Evolutionary conservation across 2,113 vertebrate species (phyloP).

Genomic region (Ammodytes marinus): DNA sequence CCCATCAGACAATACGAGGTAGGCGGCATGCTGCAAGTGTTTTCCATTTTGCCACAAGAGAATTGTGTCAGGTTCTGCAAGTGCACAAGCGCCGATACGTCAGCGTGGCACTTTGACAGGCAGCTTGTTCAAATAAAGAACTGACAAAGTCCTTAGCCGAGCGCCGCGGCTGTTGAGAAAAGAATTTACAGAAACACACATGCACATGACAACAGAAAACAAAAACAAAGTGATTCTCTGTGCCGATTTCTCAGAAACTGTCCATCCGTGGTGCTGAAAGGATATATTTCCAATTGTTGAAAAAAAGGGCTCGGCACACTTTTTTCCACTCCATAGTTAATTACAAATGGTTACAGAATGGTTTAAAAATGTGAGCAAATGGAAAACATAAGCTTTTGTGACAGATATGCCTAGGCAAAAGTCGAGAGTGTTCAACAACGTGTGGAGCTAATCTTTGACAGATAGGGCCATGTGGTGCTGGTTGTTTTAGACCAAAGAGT

Average conservation of each 20-base stretch:
- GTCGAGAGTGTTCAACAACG: constrained; percentile 36
- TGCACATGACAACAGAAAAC: constrained; percentile 74
- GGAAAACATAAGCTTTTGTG: constrained; percentile 55
- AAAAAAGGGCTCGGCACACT: constrained; percentile 34
- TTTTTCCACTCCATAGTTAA: constrained; percentile 46
- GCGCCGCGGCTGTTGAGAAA: constrained; percentile 46
- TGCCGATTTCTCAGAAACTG: constrained; percentile 43
- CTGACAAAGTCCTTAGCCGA: constrained; percentile 56
- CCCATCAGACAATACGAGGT: constrained; percentile 66
- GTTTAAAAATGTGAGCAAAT: constrained; percentile 64
- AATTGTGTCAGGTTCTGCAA: constrained; percentile 72
- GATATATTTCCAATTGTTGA: constrained; percentile 41
- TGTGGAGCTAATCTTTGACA: constrained; percentile 52
- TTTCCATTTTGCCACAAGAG: constrained; percentile 75
- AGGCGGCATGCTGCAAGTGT: constrained; percentile 56
- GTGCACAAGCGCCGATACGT: constrained; percentile 57
- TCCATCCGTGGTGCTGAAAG: constrained; percentile 58
- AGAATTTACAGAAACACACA: constrained; percentile 67
- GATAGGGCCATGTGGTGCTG: constrained; percentile 50
- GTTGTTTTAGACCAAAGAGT: constrained; percentile 44
- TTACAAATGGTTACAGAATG: constrained; percentile 55
- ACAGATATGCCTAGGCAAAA: constrained; percentile 31
- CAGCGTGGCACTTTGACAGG: constrained; percentile 73
- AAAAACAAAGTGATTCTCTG: constrained; percentile 67
- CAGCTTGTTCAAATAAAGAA: constrained; percentile 82